These are phyloP conservation scores for Bujurquina vittata DNA, from an alignment of 2,113 vertebrate genomes.

Conservation along the genomic window DNA sequence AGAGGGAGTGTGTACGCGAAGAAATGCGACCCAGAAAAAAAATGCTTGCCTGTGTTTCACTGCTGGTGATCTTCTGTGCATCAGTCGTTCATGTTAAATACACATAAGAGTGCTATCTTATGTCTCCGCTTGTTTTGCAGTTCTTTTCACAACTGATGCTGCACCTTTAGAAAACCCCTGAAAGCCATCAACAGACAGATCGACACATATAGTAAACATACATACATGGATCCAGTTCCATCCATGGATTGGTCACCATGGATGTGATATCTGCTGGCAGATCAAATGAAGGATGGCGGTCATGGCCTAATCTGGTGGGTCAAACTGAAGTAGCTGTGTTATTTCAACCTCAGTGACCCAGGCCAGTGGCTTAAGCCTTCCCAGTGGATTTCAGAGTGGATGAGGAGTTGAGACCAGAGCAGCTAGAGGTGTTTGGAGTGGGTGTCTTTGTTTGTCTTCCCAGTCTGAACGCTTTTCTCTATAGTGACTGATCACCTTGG, in stretches of 20 bases:
- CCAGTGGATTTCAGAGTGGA: conserved; percentile 48
- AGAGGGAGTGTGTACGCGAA: not conserved
- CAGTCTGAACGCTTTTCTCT: conserved; percentile 41
- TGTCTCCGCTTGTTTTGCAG: not conserved
- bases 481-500: conserved; percentile 75
- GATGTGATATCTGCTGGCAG: conserved; percentile 64
- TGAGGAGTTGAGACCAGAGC: conserved; percentile 21
- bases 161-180: not conserved
- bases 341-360: conserved; percentile 80
- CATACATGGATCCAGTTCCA: not conserved
- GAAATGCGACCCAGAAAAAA: not conserved
- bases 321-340: conserved; percentile 71
- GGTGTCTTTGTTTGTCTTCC: conserved; percentile 78
- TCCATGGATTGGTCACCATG: conserved; percentile 26
- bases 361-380: conserved; percentile 34
- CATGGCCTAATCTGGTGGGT: conserved; percentile 64
- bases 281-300: conserved; percentile 73
- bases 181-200: not conserved
- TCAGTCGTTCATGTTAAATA: not conserved
- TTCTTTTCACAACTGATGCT: not conserved
- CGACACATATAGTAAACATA: not conserved
- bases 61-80: not conserved
- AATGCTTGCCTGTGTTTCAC: not conserved
- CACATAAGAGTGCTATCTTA: not conserved
- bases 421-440: conserved; percentile 61